Evolutionary conservation across 2,113 vertebrate genomes (phyloP).

Genomic region (Tupaia tana): DNA sequence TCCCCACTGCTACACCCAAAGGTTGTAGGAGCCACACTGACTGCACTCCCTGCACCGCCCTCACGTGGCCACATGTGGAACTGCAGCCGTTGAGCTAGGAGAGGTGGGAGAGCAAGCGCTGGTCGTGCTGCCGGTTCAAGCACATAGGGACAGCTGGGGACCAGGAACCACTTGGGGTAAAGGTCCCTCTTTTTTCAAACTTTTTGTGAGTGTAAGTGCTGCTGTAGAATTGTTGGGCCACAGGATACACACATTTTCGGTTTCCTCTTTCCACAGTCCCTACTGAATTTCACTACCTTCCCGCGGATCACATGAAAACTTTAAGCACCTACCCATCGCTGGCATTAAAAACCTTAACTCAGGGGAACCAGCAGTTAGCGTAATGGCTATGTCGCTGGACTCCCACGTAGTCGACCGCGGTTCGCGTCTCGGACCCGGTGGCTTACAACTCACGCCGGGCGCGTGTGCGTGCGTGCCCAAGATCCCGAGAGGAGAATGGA

Average conservation of each 20-base stretch:
- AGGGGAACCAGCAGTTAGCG: too few relatives aligned
- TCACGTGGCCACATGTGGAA: not conserved
- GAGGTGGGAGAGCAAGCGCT: not conserved
- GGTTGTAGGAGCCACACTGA: not conserved
- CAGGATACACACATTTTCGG: not conserved
- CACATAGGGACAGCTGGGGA: not conserved
- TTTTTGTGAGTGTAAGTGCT: too few relatives aligned
- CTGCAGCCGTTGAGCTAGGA: not conserved
- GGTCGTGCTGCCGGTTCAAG: not conserved
- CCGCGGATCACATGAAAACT: not conserved
- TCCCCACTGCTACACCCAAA: not conserved
- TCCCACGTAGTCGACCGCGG: too few relatives aligned
- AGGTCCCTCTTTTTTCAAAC: not conserved
- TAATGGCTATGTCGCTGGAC: too few relatives aligned
- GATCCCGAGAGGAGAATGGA: too few relatives aligned
- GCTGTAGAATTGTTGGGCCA: too few relatives aligned
- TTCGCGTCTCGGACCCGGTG: too few relatives aligned
- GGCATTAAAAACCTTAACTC: not conserved
- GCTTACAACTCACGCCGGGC: too few relatives aligned
- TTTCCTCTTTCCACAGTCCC: not conserved
- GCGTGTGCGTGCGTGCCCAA: too few relatives aligned
- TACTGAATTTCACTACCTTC: not conserved
- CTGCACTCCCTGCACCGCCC: not conserved
- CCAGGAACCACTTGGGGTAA: not conserved
- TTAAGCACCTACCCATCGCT: not conserved